Evolutionary conservation across 2,888 invertebrate species (phyloP), one percentile per base, ranked within the genome.

Genomic region (Caenorhabditis wallacei): DNA sequence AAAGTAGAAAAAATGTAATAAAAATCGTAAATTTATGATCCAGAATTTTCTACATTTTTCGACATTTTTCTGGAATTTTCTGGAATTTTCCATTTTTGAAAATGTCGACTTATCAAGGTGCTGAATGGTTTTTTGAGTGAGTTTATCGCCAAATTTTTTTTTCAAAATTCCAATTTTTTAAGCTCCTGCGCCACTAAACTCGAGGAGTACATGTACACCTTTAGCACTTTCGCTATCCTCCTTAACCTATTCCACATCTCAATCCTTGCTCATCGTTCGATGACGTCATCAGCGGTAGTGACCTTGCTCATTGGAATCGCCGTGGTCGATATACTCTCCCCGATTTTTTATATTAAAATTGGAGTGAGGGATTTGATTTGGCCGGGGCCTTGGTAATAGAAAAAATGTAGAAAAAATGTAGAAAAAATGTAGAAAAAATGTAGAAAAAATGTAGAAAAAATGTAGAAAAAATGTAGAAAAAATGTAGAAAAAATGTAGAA

Each of bases 221-320:
- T 71, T 8, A 20, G 48, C 5, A 18, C 48, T 16, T 10, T 57
- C 3, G 26, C 59, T 5, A 35, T 59, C 22, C 2, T 56, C 24
- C 10, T 71, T 0, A 71, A 71, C 37, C 4, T 24, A 1, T 59
- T 48, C n/a, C 70, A 71, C 26, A 56, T 71, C n/a, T 35, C 18
- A 4, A 20, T 72, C 22, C 71, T 72, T 0, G 5, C 61, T 13
- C 35, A 26, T 1, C 51, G 51, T 7, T n/a, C 16, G 20, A 59
- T 72, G 61, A 72, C 71, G 61, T 51, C 71, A 26, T 72, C 71
- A 11, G 59, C 71, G 43, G 57, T 72, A 26, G 61, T 46, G 22
- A 35, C 71, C 24, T 40, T 72, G 40, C 20, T 72, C 11, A 63
- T 72, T 13, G 71, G 61, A 26, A 72, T 72, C 43, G 71, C 71